Evolutionary conservation across 2,888 invertebrate species (phyloP).

Genomic region (Chydorus sphaericus): DNA sequence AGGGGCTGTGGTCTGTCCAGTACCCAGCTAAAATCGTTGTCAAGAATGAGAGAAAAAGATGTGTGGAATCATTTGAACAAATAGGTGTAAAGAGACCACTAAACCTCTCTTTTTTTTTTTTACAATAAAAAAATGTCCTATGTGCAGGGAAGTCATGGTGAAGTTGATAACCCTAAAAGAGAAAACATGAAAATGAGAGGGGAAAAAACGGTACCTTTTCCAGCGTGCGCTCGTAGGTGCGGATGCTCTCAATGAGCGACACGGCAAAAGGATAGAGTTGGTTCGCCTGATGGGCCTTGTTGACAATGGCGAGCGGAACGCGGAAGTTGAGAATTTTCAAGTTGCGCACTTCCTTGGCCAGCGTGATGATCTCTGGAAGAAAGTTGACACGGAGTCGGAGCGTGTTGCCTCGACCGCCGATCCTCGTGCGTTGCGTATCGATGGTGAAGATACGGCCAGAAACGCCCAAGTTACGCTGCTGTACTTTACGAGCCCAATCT

Average conservation of each 20-base stretch:
- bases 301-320: conserved; percentile 92
- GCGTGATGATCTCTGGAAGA: conserved; percentile 90
- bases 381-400: conserved; percentile 84
- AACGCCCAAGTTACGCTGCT: conserved; percentile 84
- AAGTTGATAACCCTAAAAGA: not conserved
- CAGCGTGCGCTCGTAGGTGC: conserved; percentile 90
- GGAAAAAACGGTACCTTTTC: conserved; percentile 60
- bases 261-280: conserved; percentile 98
- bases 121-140: not conserved
- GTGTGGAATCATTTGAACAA: too few species aligned
- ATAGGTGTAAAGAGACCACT: too few species aligned
- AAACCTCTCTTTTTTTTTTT: not conserved
- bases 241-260: conserved; percentile 90
- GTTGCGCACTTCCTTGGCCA: conserved; percentile 93
- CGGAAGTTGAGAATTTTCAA: conserved; percentile 90
- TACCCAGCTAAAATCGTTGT: conserved; percentile 7
- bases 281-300: conserved; percentile 97
- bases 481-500: conserved; percentile 91
- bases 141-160: not conserved
- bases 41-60: conserved; percentile 1
- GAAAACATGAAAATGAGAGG: not conserved
- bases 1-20: conserved; percentile 6
- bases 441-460: conserved; percentile 89
- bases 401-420: conserved; percentile 47
- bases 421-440: conserved; percentile 47